Conservation (phyloP, 2,797 vertebrate species). For the Rhinoraja longicauda region DNA sequence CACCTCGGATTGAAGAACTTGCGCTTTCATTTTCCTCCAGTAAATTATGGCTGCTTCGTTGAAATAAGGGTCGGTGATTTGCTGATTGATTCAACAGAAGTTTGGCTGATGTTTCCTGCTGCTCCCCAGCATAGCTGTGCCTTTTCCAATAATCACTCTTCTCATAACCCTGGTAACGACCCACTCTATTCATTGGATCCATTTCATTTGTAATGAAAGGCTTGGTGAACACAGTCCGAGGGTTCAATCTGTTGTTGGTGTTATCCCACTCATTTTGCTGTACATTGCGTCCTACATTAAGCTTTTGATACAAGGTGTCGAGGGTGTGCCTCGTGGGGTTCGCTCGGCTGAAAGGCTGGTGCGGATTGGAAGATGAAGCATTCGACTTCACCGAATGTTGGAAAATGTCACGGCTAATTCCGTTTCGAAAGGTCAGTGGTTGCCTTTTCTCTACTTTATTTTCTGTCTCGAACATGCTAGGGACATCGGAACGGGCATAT, state of each 20-base stretch:
- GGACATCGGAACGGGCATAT: conserved; percentile 78
- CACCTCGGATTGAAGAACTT: conserved; percentile 50
- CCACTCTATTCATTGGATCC: conserved; percentile 55
- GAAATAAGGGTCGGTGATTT: conserved; percentile 51
- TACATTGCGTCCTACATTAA: conserved; percentile 61
- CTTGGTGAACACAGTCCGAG: conserved; percentile 52
- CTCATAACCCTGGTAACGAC: conserved; percentile 62
- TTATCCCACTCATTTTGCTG: conserved; percentile 44
- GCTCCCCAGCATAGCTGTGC: conserved; percentile 92
- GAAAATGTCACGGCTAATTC: conserved; percentile 57
- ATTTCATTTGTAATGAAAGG: conserved; percentile 59
- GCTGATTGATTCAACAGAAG: conserved; percentile 55
- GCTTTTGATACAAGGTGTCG: conserved; percentile 69
- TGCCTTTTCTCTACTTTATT: conserved; percentile 54
- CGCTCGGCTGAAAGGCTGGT: conserved; percentile 62
- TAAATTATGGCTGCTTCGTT: conserved; percentile 69
- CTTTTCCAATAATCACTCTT: conserved; percentile 73
- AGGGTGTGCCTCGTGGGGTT: conserved; percentile 70
- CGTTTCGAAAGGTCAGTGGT: conserved; percentile 57
- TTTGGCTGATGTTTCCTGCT: conserved; percentile 62
- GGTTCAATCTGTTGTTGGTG: conserved; percentile 55
- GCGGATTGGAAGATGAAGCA: conserved; percentile 62
- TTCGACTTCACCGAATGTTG: conserved; percentile 60
- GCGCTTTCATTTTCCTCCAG: conserved; percentile 62
- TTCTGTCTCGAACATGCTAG: conserved; percentile 62